A percentile compares a stretch with the other conserved stretches of the same genome.
Conservation (phyloP, 1,140 invertebrate genomes). For the Anthonomus grandis region DNA sequence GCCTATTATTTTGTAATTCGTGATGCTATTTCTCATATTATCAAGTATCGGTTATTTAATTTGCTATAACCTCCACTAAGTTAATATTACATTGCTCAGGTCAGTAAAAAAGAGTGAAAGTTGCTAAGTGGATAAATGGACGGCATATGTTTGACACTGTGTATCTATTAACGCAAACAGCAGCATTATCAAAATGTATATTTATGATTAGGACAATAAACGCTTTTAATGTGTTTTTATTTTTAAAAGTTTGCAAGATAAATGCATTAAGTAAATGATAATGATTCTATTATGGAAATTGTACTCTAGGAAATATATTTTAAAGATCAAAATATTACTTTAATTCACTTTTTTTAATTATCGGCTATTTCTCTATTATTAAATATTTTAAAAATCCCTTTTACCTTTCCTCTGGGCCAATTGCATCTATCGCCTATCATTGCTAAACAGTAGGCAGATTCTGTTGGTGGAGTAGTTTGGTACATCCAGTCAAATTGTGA, state of each 20-base stretch:
- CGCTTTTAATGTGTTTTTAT: neutral
- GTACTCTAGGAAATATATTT: neutral
- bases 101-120: conserved; percentile 9
- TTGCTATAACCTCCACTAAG: neutral
- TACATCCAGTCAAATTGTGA: conserved; percentile 91
- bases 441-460: conserved; percentile 72
- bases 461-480: conserved; percentile 76
- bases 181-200: too few relatives aligned
- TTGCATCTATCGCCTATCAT: conserved; percentile 82
- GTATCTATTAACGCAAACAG: conserved; percentile 2
- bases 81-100: neutral
- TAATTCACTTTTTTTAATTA: neutral
- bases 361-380: neutral
- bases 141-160: conserved; percentile 7
- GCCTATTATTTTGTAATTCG: too few relatives aligned
- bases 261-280: too few relatives aligned
- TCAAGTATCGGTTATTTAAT: conserved; percentile 3
- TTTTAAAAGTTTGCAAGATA: too few relatives aligned
- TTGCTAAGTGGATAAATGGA: neutral
- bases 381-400: conserved; percentile 4
- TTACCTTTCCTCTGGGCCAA: conserved; percentile 71
- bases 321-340: neutral
- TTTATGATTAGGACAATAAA: too few relatives aligned
- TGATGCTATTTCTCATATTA: too few relatives aligned
- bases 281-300: too few relatives aligned